These are phyloP conservation scores for Mustela nigripes DNA, from an alignment of 2,113 vertebrate genomes.

Conservation along the genomic window DNA sequence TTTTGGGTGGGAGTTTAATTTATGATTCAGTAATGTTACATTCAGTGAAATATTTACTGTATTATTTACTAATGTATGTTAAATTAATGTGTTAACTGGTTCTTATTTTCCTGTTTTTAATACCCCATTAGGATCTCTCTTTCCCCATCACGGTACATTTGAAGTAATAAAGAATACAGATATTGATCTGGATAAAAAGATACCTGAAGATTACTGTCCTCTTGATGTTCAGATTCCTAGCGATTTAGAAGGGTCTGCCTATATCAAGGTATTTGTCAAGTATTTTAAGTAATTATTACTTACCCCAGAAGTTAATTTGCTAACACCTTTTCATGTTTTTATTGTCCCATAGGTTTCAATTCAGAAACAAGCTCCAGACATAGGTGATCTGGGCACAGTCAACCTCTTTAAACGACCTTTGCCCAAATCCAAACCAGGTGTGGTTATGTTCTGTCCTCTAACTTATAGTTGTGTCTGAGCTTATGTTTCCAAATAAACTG, in stretches of 20 bases:
- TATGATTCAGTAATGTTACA: neutral
- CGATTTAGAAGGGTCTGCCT: constrained; percentile 97
- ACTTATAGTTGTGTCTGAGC: neutral
- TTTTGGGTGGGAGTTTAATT: constrained; percentile 18
- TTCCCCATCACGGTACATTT: constrained; percentile 98
- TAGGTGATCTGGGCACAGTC: constrained; percentile 97
- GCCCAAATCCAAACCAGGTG: constrained; percentile 95
- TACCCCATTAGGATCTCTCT: constrained; percentile 93
- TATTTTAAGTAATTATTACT: neutral
- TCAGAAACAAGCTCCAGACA: constrained; percentile 98
- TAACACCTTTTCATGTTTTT: neutral
- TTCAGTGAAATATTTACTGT: neutral
- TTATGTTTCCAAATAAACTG: constrained; percentile 1
- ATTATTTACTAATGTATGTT: neutral
- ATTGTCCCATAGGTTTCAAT: constrained; percentile 94
- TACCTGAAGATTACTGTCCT: constrained; percentile 98
- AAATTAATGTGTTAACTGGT: neutral
- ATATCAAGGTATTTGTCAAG: constrained; percentile 93
- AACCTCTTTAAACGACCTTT: constrained; percentile 94
- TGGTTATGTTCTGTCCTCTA: neutral
- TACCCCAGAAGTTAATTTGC: neutral
- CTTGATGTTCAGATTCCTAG: constrained; percentile 98
- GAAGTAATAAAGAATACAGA: constrained; percentile 99
- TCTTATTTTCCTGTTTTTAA: constrained; percentile 43
- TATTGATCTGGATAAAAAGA: constrained; percentile 97